Percentiles rank a stretch among this genome's conserved stretches.
These are phyloP conservation scores for Venturia canescens DNA, from an alignment of 1,140 invertebrate genomes.

Conservation along the genomic window DNA sequence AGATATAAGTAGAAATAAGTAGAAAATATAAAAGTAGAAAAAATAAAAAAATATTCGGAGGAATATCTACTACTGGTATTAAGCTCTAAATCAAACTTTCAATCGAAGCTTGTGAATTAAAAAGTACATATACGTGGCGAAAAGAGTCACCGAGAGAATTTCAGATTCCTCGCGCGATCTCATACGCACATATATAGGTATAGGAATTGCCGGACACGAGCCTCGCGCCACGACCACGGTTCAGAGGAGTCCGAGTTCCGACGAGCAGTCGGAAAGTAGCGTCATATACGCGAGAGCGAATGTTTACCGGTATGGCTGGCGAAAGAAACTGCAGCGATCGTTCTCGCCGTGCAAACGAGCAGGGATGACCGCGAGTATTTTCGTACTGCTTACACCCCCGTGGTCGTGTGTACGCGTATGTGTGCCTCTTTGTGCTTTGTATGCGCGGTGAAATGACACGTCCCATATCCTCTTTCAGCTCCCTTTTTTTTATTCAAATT, in stretches of 20 bases:
- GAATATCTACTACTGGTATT: too few relatives aligned
- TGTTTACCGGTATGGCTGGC: neutral
- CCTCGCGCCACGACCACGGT: conserved; percentile 11
- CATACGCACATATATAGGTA: too few relatives aligned
- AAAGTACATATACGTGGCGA: too few relatives aligned
- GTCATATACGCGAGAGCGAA: conserved; percentile 16
- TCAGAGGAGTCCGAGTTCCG: conserved; percentile 32
- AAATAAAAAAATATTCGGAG: too few relatives aligned
- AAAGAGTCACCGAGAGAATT: too few relatives aligned
- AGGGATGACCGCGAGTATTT: conserved; percentile 8
- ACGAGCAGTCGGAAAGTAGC: conserved; percentile 35
- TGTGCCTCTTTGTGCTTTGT: too few relatives aligned
- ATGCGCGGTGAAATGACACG: neutral
- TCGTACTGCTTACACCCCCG: too few relatives aligned
- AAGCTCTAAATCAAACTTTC: too few relatives aligned
- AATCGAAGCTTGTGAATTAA: too few relatives aligned
- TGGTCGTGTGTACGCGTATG: neutral
- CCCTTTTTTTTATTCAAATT: neutral
- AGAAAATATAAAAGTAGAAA: too few relatives aligned
- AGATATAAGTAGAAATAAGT: too few relatives aligned
- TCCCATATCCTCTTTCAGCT: conserved; percentile 5
- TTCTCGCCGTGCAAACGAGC: conserved; percentile 37
- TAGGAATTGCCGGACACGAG: conserved; percentile 18
- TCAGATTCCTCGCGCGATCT: too few relatives aligned
- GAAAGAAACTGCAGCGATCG: conserved; percentile 13